Evolutionary conservation across 2,113 vertebrate genomes (phyloP).

Genomic region (Gambusia affinis): DNA sequence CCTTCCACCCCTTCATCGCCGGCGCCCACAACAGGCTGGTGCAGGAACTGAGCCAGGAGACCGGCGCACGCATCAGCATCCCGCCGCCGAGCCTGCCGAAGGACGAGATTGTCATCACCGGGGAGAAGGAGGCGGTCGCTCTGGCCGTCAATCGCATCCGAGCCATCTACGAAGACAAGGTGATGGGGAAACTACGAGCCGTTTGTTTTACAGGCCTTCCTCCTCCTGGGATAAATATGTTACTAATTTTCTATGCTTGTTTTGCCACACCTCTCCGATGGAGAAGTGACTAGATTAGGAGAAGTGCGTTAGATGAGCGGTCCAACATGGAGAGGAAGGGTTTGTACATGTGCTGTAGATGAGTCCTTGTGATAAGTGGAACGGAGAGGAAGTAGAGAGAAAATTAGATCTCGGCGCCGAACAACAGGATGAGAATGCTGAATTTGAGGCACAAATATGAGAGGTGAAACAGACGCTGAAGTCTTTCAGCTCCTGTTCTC

Average conservation of each 20-base stretch:
- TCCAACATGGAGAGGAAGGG: constrained; percentile 12
- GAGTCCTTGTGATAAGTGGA: constrained; percentile 19
- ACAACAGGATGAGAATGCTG: constrained; percentile 63
- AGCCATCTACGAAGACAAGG: constrained; percentile 83
- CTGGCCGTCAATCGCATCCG: constrained; percentile 75
- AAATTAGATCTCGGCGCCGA: constrained; percentile 60
- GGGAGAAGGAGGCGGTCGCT: constrained; percentile 80
- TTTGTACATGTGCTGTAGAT: constrained; percentile 18
- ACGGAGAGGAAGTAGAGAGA: constrained; percentile 48
- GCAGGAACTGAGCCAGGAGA: constrained; percentile 81
- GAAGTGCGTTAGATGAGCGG: constrained; percentile 3
- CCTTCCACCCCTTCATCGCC: constrained; percentile 80
- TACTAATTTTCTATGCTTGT: neutral
- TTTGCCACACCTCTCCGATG: neutral
- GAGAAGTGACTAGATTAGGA: neutral
- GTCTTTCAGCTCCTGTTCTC: neutral
- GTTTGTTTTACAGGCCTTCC: too few species aligned
- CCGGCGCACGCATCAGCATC: constrained; percentile 80
- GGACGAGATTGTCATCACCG: constrained; percentile 83
- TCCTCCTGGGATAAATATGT: neutral
- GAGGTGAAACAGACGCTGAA: constrained; percentile 23
- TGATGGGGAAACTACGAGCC: constrained; percentile 17
- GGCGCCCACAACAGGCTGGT: constrained; percentile 80
- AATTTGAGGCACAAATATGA: constrained; percentile 40
- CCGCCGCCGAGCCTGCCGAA: constrained; percentile 78